phyloP scores from a whole-genome alignment of 2,888 invertebrate genomes.

The Scrobipalpa atriplicella region DNA sequence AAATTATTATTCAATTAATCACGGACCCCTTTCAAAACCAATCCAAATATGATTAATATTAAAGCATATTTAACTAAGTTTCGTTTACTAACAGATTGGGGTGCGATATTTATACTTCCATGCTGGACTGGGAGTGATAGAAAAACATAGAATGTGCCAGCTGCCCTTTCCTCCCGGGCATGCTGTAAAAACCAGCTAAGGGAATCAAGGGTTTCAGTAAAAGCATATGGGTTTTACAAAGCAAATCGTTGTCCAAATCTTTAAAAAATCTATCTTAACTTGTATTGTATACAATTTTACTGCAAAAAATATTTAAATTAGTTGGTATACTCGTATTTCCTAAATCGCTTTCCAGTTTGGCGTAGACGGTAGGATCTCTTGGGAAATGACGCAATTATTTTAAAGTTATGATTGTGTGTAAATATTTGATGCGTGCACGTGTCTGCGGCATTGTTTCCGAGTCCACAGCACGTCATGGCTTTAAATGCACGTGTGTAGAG shows the following conservation, averaged over 20 bases:
- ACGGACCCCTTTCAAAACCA: constrained; percentile 34
- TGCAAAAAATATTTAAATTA: no score
- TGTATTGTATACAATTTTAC: no score
- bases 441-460: neutral
- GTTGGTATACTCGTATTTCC: no score
- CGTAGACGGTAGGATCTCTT: constrained; percentile 35
- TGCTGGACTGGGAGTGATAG: neutral
- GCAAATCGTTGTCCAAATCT: no score
- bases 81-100: constrained; percentile 32
- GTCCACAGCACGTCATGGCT: neutral
- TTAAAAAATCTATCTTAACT: no score
- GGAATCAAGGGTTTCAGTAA: no score
- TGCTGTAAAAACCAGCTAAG: no score
- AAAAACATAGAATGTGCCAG: no score
- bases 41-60: constrained; percentile 49
- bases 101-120: constrained; percentile 4
- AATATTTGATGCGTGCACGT: constrained; percentile 37
- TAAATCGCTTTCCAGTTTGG: neutral
- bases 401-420: constrained; percentile 40
- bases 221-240: no score
- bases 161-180: no score
- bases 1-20: constrained; percentile 22
- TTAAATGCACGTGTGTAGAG: no score
- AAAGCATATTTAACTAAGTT: constrained; percentile 39
- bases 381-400: constrained; percentile 41